Evolutionary conservation across 1,140 invertebrate genomes (phyloP).

Genomic region (Tetranychus cinnabarinus): DNA sequence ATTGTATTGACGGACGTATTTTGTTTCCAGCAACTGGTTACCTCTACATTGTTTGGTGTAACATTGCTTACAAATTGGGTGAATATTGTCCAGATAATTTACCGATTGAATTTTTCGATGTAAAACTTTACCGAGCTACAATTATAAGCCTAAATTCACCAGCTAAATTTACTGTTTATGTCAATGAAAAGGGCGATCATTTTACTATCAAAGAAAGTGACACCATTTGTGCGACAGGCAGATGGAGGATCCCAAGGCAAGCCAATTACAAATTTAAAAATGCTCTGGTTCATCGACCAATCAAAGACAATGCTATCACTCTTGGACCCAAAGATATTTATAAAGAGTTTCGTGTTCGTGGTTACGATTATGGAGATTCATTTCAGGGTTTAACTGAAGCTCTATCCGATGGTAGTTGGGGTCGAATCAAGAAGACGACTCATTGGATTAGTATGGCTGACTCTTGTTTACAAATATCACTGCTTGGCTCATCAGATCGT

Average conservation of each 20-base stretch:
- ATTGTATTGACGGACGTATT: constrained; percentile 74
- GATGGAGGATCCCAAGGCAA: neutral
- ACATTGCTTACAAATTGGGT: constrained; percentile 34
- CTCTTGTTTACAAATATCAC: constrained; percentile 27
- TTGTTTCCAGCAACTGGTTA: constrained; percentile 89
- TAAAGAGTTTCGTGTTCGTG: constrained; percentile 70
- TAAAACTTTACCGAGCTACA: constrained; percentile 69
- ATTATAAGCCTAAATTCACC: constrained; percentile 31
- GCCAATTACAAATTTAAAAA: neutral
- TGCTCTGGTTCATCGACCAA: constrained; percentile 6
- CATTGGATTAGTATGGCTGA: constrained; percentile 31
- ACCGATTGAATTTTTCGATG: constrained; percentile 59
- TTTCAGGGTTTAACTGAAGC: constrained; percentile 16
- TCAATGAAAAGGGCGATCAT: constrained; percentile 23
- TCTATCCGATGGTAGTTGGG: constrained; percentile 10
- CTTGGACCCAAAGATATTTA: constrained; percentile 46
- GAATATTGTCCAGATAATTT: constrained; percentile 32
- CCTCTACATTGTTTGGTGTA: constrained; percentile 29
- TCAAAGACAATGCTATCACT: constrained; percentile 19
- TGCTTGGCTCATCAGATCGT: constrained; percentile 19
- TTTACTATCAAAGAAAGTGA: constrained; percentile 79
- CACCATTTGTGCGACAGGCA: constrained; percentile 50
- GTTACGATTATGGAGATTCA: constrained; percentile 66
- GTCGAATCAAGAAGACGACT: constrained; percentile 20
- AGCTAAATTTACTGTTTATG: neutral